Base-by-base conservation (phyloP, 2,888 invertebrate genomes). In the Cheilosia vulpina region DNA sequence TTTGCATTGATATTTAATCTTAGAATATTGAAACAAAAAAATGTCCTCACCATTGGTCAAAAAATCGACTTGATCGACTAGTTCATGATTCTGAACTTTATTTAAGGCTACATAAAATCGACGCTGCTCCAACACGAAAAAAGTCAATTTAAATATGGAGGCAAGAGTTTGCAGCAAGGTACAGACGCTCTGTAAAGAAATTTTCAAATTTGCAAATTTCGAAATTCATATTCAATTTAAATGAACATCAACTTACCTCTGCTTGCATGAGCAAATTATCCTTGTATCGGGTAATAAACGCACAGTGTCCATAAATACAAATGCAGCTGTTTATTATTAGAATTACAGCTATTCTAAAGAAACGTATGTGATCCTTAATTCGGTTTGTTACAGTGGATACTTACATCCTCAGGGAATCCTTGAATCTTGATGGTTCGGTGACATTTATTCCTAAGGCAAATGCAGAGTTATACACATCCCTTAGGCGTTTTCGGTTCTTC, bases 141-240 rank as follows among this genome's bases (percentile, higher is more conserved):
- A 72, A 2, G 2, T 58, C 7, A 85, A n/a, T 62, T 85, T 85
- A 6, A 81, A 52, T 4, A 81, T 50, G 0, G 85, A 81, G 13
- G 72, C 63, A 4, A 34, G 13, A 4, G 76, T 58, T 63, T 85
- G 85, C 1, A 81, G 38, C 0, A 63, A 45, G 9, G 58, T 62
- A 6, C 76, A 81, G 4, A 81, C 21, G 17, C 66, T 53, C 85
- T 85, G 38, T 4, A 24, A 15, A 5, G 15, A 17, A 68, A 27
- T 31, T 21, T 21, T 2, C 21, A 2, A 21, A 21, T 0, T 27
- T 4, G 0, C 21, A 2, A 21, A 21, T 0, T 27, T 4, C 0
- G 17, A 31, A 24, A n/a, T 57, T 11, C 1, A 2, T 21, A 2
- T 27, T 4, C 27, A 27, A 27, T 27, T 27, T 27, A 27, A 27